Conservation (phyloP, 1,140 invertebrate species). For the Drosophila pandora region DNA sequence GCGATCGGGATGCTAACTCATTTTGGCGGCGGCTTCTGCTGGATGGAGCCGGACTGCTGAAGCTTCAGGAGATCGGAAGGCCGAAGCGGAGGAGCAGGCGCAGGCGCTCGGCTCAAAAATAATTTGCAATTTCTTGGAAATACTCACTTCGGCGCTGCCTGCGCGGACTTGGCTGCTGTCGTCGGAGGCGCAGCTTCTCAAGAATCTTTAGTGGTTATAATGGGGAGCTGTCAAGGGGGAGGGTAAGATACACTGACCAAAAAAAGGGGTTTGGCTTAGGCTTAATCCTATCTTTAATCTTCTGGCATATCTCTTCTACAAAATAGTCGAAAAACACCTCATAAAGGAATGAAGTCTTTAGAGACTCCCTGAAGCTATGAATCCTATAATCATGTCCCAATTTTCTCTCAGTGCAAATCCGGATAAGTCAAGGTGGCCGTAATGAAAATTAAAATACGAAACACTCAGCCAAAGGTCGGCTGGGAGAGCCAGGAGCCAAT, state of each 20-base stretch:
- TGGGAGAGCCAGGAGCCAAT: slow-evolving; percentile 64
- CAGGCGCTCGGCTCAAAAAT: slow-evolving; percentile 81
- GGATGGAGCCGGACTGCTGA: slow-evolving; percentile 4
- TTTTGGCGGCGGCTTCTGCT: slow-evolving; percentile 73
- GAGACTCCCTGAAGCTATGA: no score
- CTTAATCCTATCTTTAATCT: no score
- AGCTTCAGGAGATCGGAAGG: slow-evolving; percentile 19
- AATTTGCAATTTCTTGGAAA: slow-evolving; percentile 83
- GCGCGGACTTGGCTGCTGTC: slow-evolving; percentile 64
- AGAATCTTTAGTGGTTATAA: slow-evolving; percentile 64
- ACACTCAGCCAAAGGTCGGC: slow-evolving; percentile 70
- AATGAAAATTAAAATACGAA: slow-evolving; percentile 83
- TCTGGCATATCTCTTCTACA: neutral
- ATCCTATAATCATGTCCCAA: no score
- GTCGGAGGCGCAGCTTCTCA: slow-evolving; percentile 67
- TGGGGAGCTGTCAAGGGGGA: slow-evolving; percentile 11
- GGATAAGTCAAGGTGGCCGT: slow-evolving; percentile 57
- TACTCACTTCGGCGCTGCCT: slow-evolving; percentile 74
- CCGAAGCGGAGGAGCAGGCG: slow-evolving; percentile 45
- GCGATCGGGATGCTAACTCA: slow-evolving; percentile 76
- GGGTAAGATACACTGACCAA: slow-evolving; percentile 12
- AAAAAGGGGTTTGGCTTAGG: neutral
- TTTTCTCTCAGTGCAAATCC: slow-evolving; percentile 8
- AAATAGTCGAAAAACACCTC: no score
- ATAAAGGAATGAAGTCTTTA: neutral